phyloP scores from a whole-genome alignment of 2,888 invertebrate genomes.

The Cerastis leucographa region DNA sequence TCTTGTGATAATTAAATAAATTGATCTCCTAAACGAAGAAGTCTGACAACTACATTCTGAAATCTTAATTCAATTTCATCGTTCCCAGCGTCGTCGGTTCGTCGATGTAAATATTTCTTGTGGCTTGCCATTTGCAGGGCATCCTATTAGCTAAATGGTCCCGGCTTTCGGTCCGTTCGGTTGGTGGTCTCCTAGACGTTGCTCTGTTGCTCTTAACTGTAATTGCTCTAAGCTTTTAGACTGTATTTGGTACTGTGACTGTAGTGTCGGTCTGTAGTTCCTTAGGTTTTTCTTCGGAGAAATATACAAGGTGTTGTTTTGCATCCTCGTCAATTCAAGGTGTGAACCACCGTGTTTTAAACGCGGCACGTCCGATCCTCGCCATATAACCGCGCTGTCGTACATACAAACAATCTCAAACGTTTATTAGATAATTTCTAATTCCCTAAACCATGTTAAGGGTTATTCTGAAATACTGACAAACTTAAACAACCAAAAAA shows the following conservation, averaged over 20 bases:
- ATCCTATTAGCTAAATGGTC: constrained; percentile 55
- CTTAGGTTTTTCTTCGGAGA: constrained; percentile 16
- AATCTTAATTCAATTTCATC: constrained; percentile 39
- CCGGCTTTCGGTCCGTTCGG: constrained; percentile 21
- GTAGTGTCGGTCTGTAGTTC: constrained; percentile 8
- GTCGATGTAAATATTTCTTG: constrained; percentile 40
- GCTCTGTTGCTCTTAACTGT: constrained; percentile 47
- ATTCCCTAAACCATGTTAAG: no score
- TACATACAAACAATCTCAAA: no score
- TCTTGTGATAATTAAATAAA: background rate
- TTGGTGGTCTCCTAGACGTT: constrained; percentile 50
- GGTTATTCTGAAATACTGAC: no score
- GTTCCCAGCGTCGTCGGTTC: background rate
- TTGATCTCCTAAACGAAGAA: constrained; percentile 1
- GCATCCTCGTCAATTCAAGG: no score
- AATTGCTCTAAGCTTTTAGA: constrained; percentile 52
- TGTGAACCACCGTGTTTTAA: no score
- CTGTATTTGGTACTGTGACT: constrained; percentile 9
- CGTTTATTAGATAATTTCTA: no score
- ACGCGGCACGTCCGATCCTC: no score
- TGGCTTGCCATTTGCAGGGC: constrained; percentile 40
- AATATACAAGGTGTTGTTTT: no score
- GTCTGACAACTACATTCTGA: background rate
- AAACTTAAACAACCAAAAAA: no score
- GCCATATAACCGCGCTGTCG: no score